Conservation (phyloP, 2,797 vertebrate genomes). For the Limosa lapponica region DNA sequence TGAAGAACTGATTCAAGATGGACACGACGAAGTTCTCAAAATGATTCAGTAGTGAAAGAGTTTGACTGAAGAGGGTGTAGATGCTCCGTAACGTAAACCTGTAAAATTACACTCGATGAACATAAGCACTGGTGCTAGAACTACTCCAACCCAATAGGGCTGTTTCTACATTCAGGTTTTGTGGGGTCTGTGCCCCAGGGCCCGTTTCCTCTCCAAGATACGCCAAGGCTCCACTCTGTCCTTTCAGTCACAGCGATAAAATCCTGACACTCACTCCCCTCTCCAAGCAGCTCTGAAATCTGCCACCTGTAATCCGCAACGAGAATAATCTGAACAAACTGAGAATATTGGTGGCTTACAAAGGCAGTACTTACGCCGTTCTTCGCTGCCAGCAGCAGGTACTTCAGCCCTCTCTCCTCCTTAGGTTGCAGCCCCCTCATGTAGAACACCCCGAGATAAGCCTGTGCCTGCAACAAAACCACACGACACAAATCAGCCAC, state of each 20-base stretch:
- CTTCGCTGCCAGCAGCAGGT: conserved; percentile 87
- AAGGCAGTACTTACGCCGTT: conserved; percentile 79
- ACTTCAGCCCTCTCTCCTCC: conserved; percentile 80
- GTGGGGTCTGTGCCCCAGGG: not conserved
- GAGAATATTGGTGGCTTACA: not conserved
- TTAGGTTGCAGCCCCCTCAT: conserved; percentile 79
- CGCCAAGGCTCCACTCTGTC: not conserved
- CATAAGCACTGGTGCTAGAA: not conserved
- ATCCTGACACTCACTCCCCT: rapidly evolving
- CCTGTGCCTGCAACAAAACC: conserved; percentile 85
- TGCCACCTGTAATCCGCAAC: not conserved
- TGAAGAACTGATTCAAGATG: not conserved
- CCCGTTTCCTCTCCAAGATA: not conserved
- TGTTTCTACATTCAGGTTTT: not conserved
- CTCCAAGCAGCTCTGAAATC: not conserved
- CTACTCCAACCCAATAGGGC: not conserved
- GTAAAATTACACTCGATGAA: not conserved
- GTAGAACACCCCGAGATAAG: conserved; percentile 88
- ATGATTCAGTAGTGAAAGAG: not conserved
- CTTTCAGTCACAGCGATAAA: not conserved
- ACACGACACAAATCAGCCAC: not conserved
- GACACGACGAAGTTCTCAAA: not conserved
- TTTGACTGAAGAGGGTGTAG: conserved; percentile 31
- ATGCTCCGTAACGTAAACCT: not conserved
- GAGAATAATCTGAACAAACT: no score